These are phyloP conservation scores for Bicyclus anynana DNA, from an alignment of 1,140 invertebrate species.

Conservation along the genomic window DNA sequence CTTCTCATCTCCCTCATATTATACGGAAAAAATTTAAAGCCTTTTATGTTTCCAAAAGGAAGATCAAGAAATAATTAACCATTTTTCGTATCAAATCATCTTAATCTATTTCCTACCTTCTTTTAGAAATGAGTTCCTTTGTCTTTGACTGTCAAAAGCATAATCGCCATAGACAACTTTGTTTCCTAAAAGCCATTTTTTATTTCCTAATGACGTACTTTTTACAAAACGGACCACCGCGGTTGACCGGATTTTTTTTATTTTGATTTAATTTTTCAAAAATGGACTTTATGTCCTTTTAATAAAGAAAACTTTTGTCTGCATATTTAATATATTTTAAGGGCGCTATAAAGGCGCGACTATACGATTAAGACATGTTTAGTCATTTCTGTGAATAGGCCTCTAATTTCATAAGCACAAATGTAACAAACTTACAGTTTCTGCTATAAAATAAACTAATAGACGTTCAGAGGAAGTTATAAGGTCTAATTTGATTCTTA, in stretches of 20 bases:
- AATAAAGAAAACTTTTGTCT: slow-evolving; percentile 6
- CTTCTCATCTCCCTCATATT: too few species aligned
- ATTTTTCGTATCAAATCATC: too few species aligned
- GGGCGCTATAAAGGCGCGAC: slow-evolving; percentile 9
- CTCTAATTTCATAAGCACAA: slow-evolving; percentile 42
- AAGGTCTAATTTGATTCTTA: slow-evolving; percentile 8
- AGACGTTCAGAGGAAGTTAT: slow-evolving; percentile 5
- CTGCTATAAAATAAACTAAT: slow-evolving; percentile 1
- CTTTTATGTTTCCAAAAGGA: too few species aligned
- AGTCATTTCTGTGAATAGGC: slow-evolving; percentile 43
- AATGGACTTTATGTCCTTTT: neutral
- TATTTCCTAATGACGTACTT: slow-evolving; percentile 15
- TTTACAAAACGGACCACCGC: slow-evolving; percentile 27
- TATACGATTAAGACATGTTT: slow-evolving; percentile 25
- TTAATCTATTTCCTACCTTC: neutral
- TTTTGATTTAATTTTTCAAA: neutral
- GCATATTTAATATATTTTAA: neutral
- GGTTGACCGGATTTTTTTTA: slow-evolving; percentile 8
- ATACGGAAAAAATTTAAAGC: too few species aligned
- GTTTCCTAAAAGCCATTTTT: slow-evolving; percentile 20
- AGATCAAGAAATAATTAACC: too few species aligned
- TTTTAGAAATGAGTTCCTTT: slow-evolving; percentile 11
- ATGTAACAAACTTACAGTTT: slow-evolving; percentile 17
- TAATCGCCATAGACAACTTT: slow-evolving; percentile 7
- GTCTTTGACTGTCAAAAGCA: slow-evolving; percentile 19